Evolutionary conservation across 2,113 vertebrate genomes (phyloP).

Genomic region (Brienomyrus brachyistius): DNA sequence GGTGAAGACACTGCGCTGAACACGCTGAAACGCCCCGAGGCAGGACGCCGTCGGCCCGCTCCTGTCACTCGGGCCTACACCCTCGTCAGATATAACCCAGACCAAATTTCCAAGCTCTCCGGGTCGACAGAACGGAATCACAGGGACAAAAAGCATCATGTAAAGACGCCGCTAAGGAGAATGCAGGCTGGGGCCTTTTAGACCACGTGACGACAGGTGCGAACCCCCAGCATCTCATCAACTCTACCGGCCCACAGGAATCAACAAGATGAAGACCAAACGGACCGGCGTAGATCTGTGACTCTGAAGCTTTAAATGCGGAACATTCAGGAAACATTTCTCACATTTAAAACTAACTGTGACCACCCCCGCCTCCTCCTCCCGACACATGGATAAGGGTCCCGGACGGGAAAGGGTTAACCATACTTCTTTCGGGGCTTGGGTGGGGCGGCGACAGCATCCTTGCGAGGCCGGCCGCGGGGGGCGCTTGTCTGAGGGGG

Average conservation of each 20-base stretch:
- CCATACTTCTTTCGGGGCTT: constrained; percentile 77
- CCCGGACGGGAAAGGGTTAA: constrained; percentile 30
- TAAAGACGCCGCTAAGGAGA: background rate
- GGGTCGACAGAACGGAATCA: background rate
- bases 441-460: constrained; percentile 68
- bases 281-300: background rate
- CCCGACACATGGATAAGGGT: background rate
- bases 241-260: too few species aligned
- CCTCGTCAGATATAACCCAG: background rate
- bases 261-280: background rate
- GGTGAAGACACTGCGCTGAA: background rate
- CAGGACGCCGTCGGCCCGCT: background rate
- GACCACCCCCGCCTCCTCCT: background rate
- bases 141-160: background rate
- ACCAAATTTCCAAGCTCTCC: background rate
- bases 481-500: constrained; percentile 75
- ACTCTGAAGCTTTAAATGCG: background rate
- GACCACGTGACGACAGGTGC: background rate
- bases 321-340: background rate
- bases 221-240: too few species aligned
- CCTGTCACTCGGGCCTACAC: background rate
- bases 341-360: background rate
- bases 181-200: background rate
- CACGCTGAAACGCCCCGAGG: background rate
- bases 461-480: constrained; percentile 76